phyloP scores from a whole-genome alignment of 2,888 invertebrate genomes.

The Enchytraeus crypticus region DNA sequence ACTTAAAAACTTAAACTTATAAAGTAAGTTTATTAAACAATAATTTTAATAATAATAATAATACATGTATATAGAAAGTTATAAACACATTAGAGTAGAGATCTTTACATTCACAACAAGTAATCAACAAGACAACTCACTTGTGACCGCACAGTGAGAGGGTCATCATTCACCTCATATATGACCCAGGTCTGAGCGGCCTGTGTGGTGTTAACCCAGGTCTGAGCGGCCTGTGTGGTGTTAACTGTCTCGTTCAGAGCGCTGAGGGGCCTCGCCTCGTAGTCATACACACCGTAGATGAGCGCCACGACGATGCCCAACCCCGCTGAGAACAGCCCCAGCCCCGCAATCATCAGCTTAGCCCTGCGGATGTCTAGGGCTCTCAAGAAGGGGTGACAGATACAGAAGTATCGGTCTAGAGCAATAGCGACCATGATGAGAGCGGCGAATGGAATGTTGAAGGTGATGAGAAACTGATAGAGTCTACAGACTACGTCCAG shows the following conservation, averaged over 20 bases:
- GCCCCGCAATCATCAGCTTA: constrained; percentile 29
- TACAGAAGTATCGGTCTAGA: constrained; percentile 36
- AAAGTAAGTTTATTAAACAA: too few relatives aligned
- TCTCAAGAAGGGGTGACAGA: constrained; percentile 40
- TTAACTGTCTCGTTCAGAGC: too few relatives aligned
- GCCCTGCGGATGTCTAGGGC: constrained; percentile 32
- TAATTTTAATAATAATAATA: too few relatives aligned
- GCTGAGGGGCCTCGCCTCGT: too few relatives aligned
- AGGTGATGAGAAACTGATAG: constrained; percentile 38
- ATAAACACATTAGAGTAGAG: too few relatives aligned
- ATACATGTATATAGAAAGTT: too few relatives aligned
- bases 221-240: background rate
- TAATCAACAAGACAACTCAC: too few relatives aligned
- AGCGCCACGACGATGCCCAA: constrained; percentile 35
- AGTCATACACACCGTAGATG: constrained; percentile 29
- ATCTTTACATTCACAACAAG: too few relatives aligned
- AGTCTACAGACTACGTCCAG: constrained; percentile 31
- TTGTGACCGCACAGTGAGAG: too few relatives aligned
- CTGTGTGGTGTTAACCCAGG: background rate
- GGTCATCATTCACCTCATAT: background rate
- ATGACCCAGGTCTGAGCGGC: background rate
- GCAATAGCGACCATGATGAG: constrained; percentile 36
- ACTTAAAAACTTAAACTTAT: background rate
- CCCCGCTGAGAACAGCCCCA: constrained; percentile 31
- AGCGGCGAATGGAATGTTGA: constrained; percentile 40